These are phyloP conservation scores for Pelodytes ibericus DNA, from an alignment of 2,797 vertebrate species.

Conservation along the genomic window DNA sequence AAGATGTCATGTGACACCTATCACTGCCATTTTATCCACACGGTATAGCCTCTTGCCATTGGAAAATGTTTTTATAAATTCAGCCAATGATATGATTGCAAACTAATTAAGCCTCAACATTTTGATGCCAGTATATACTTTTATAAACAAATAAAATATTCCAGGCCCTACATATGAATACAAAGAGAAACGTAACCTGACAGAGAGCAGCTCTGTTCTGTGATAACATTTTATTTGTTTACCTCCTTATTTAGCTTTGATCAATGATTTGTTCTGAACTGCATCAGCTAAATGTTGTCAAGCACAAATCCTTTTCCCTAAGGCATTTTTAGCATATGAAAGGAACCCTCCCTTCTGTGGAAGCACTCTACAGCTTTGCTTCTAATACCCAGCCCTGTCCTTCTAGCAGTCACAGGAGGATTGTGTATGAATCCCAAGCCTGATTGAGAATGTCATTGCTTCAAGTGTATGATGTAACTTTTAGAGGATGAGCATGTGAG, in stretches of 20 bases:
- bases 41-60: too few species aligned
- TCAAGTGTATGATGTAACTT: not conserved
- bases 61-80: too few species aligned
- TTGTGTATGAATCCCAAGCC: not conserved
- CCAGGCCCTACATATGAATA: not conserved
- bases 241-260: conserved; percentile 9
- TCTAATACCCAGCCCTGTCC: not conserved
- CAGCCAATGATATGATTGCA: too few species aligned
- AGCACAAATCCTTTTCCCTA: not conserved
- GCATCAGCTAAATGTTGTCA: not conserved
- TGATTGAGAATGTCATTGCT: not conserved
- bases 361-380: not conserved
- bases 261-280: not conserved
- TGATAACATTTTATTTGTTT: not conserved
- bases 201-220: not conserved
- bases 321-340: conserved; percentile 6
- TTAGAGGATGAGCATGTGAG: not conserved
- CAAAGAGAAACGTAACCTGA: not conserved
- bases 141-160: not conserved
- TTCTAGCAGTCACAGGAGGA: not conserved
- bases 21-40: too few species aligned
- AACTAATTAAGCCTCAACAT: not conserved
- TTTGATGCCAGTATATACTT: not conserved
- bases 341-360: not conserved
- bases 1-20: too few species aligned